Base-by-base conservation (phyloP, 2,888 invertebrate genomes). In the Andrena camellia region DNA sequence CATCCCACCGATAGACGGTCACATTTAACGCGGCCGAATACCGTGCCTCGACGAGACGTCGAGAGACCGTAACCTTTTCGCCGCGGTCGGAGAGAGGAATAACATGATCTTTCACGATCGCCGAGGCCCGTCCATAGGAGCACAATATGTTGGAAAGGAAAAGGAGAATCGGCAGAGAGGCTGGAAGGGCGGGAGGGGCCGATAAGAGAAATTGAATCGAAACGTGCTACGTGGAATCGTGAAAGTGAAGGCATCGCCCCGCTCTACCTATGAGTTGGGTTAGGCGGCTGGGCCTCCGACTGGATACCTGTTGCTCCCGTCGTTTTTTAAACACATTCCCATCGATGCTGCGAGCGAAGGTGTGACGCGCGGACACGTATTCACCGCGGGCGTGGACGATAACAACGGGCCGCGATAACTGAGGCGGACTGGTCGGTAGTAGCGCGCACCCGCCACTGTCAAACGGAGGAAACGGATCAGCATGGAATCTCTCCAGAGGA, bases 121-220 rank as follows among this genome's bases (percentile, higher is more conserved):
- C 17, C 20, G 31, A 57, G 13, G 8, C 50, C 0, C 35, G 23
- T 57, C 60, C 26, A 59, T 35, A 29, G 57, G 48, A 69, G 74
- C n/a, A 33, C 78, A 76, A 68, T 68, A 85, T 69, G 80, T 6
- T 80, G 76, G 71, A 62, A 60, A 74, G 62, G 73, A 78, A 83
- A 79, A 78, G 80, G 76, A 83, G 81, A 78, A 82, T 79, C 74
- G 62, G 23, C 33, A 1, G 73, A 54, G 73, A 52, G 69, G 60
- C 59, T 76, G 83, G 85, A 68, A 64, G 82, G 79, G 85, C 76
- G 77, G 77, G 84, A 80, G 86, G 78, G 81, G 82, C 72, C 84
- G 86, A 88, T 88, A 89, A 88, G 87, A 88, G 89, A 88, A 89
- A 88, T 87, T 89, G 81, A 83, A 70, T 67, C 64, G 42, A 71